phyloP scores from a whole-genome alignment of 1,140 invertebrate species.

The Carcinoscorpius rotundicauda region DNA sequence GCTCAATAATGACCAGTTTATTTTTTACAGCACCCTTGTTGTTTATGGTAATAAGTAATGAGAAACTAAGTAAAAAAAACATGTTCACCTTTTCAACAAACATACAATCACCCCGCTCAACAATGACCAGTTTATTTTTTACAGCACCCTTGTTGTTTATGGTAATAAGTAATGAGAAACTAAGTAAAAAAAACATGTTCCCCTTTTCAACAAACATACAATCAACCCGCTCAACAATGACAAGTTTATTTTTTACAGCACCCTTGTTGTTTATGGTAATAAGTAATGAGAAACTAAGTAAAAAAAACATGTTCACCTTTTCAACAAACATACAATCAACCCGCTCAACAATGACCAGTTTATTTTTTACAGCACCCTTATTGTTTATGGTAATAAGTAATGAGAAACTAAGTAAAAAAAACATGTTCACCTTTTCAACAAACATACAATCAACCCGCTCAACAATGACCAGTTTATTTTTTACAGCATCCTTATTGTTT shows the following conservation, averaged over 20 bases:
- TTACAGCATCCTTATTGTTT: conserved; percentile 44
- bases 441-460: conserved; percentile 89
- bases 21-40: conserved; percentile 49
- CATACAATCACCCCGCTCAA: conserved; percentile 82
- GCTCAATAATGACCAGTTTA: conserved; percentile 71
- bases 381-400: conserved; percentile 42
- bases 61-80: not conserved
- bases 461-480: conserved; percentile 71
- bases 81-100: conserved; percentile 74
- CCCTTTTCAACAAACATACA: conserved; percentile 96
- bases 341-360: conserved; percentile 75
- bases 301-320: conserved; percentile 44
- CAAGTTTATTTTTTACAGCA: conserved; percentile 58
- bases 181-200: too few relatives aligned
- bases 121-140: conserved; percentile 63
- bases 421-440: conserved; percentile 60
- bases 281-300: too few relatives aligned
- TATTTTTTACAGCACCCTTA: conserved; percentile 44
- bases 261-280: conserved; percentile 43
- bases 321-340: conserved; percentile 93
- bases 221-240: conserved; percentile 71
- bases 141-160: conserved; percentile 47
- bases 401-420: not conserved
- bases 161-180: conserved; percentile 19
- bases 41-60: conserved; percentile 32